Evolutionary conservation across 2,797 vertebrate genomes (phyloP).

Genomic region (Lophius americanus): DNA sequence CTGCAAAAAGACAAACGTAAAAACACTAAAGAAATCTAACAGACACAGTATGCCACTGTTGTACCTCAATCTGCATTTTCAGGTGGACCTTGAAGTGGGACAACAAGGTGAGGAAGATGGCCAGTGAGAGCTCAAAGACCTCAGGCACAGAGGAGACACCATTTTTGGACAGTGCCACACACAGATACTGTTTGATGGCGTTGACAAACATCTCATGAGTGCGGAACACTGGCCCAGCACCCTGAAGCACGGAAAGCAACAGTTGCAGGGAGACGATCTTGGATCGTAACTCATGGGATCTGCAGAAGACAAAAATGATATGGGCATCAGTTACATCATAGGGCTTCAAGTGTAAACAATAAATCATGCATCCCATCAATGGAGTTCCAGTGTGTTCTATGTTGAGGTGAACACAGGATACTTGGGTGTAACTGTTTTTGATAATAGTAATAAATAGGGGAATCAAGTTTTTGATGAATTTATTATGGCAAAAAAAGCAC

Average conservation of each 20-base stretch:
- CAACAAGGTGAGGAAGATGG: constrained; percentile 95
- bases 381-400: background rate
- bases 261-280: constrained; percentile 96
- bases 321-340: background rate
- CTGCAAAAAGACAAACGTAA: background rate
- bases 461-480: too few species aligned
- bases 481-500: too few species aligned
- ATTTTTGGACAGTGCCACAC: constrained; percentile 96
- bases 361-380: background rate
- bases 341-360: too few species aligned
- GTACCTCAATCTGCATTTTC: constrained; percentile 99
- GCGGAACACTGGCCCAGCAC: constrained; percentile 92
- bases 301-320: constrained; percentile 55
- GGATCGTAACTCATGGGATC: constrained; percentile 95
- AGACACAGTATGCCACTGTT: background rate
- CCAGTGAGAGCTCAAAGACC: constrained; percentile 95
- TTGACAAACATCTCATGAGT: constrained; percentile 98
- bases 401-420: background rate
- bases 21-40: background rate
- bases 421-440: constrained; percentile 5
- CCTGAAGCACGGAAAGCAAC: constrained; percentile 93
- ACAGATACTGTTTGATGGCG: constrained; percentile 97
- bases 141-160: constrained; percentile 97
- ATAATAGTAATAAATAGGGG: background rate
- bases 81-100: constrained; percentile 97